phyloP scores from a whole-genome alignment of 30 jellyfish, hydroid and myxozoan species.

The Euphysa ruthae region DNA sequence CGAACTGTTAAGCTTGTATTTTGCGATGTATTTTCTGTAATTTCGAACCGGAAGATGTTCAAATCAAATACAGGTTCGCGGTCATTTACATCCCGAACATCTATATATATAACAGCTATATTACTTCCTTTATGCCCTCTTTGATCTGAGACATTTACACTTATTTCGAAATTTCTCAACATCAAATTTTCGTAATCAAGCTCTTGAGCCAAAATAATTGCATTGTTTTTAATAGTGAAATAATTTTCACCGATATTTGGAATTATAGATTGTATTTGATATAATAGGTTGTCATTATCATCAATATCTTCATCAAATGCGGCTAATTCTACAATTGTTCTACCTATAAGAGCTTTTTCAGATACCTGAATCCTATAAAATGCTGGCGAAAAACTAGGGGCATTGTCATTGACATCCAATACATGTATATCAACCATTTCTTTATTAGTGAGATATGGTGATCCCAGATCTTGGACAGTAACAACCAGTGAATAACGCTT shows the following conservation, averaged over 20 bases:
- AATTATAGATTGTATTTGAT: conserved; percentile 11
- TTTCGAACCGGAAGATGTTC: conserved; percentile 1
- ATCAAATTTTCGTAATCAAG: conserved; percentile 26
- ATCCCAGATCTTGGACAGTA: conserved; percentile 45
- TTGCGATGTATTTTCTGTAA: conserved; percentile 15
- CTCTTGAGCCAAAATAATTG: not conserved
- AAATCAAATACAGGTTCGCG: conserved; percentile 41
- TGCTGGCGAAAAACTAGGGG: conserved; percentile 50
- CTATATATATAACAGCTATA: conserved; percentile 16
- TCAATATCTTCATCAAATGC: conserved; percentile 52
- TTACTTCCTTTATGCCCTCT: not conserved
- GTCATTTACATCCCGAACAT: conserved; percentile 43
- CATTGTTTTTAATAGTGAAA: not conserved
- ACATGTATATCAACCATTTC: conserved; percentile 39
- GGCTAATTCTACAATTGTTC: conserved; percentile 14
- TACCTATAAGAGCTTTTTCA: conserved; percentile 47
- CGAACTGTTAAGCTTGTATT: conserved; percentile 12
- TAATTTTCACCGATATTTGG: conserved; percentile 1
- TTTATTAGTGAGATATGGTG: conserved; percentile 28
- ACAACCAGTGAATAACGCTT: conserved; percentile 26
- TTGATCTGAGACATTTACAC: conserved; percentile 21
- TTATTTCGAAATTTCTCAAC: not conserved
- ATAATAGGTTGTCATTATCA: conserved; percentile 12
- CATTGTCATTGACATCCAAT: conserved; percentile 77
- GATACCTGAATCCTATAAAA: conserved; percentile 23